Conservation (phyloP, 2,888 invertebrate species). For the Ectemnius continuus region DNA sequence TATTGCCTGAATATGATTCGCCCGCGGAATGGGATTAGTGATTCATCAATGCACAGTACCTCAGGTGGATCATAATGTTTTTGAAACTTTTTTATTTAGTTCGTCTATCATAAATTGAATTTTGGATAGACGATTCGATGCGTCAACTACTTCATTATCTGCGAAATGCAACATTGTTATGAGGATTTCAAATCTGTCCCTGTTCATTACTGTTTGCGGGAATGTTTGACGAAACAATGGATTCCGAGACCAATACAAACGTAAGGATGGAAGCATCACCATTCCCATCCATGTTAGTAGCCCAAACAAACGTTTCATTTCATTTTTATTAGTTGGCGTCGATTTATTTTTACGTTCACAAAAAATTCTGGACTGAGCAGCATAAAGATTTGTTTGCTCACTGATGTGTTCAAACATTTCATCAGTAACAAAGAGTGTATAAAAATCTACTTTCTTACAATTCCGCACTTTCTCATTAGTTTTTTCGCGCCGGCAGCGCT, state of each 20-base stretch:
- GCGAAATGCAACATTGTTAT: constrained; percentile 17
- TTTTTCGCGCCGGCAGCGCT: neutral
- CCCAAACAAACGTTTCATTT: constrained; percentile 14
- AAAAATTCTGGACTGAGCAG: constrained; percentile 1
- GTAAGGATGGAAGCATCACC: constrained; percentile 22
- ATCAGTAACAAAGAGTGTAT: constrained; percentile 10
- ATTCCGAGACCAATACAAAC: constrained; percentile 17
- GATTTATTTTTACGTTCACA: constrained; percentile 4
- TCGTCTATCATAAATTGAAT: constrained; percentile 23
- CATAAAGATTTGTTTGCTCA: constrained; percentile 18
- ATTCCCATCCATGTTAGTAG: constrained; percentile 17
- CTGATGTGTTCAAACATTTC: constrained; percentile 9
- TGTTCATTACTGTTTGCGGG: constrained; percentile 16
- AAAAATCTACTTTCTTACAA: constrained; percentile 12
- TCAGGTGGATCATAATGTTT: constrained; percentile 27
- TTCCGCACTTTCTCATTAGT: constrained; percentile 9
- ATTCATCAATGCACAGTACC: constrained; percentile 28
- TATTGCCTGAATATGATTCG: constrained; percentile 58
- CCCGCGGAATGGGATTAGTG: constrained; percentile 31
- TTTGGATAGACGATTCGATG: constrained; percentile 18
- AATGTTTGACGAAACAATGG: constrained; percentile 12
- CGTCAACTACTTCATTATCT: constrained; percentile 19
- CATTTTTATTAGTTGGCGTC: constrained; percentile 15
- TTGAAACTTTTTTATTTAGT: constrained; percentile 22
- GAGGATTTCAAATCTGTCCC: constrained; percentile 20